Conservation (phyloP, 2,113 vertebrate genomes). For the Poeciliopsis turrubarensis region DNA sequence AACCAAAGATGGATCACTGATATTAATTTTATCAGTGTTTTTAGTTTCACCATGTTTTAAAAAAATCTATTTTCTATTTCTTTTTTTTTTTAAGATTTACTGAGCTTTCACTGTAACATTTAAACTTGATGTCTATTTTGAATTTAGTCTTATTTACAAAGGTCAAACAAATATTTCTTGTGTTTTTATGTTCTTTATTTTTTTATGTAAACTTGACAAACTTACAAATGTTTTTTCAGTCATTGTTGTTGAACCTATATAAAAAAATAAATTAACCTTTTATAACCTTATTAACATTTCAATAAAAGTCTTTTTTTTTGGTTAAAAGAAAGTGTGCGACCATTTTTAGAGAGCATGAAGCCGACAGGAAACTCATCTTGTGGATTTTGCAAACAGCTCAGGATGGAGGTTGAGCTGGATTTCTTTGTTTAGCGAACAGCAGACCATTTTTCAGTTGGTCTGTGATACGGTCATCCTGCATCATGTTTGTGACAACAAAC, state of each 20-base stretch:
- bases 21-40: slow-evolving; percentile 21
- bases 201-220: too few species aligned
- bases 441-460: slow-evolving; percentile 4
- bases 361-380: not conserved
- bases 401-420: not conserved
- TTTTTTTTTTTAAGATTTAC: slow-evolving; percentile 5
- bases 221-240: not conserved
- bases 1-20: slow-evolving; percentile 53
- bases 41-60: slow-evolving; percentile 28
- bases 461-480: not conserved
- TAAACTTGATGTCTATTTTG: not conserved
- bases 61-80: slow-evolving; percentile 12
- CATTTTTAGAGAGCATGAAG: not conserved
- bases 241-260: not conserved
- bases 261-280: not conserved
- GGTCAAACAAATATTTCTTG: slow-evolving; percentile 25
- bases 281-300: slow-evolving; percentile 19
- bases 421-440: slow-evolving; percentile 25
- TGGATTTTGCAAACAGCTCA: not conserved
- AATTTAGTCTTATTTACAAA: slow-evolving; percentile 6
- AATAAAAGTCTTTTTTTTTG: slow-evolving; percentile 48
- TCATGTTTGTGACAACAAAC: not conserved
- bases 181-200: slow-evolving; percentile 6
- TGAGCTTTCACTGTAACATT: not conserved
- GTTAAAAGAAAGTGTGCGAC: not conserved